Evolutionary conservation across 2,113 vertebrate species (phyloP).

Genomic region (Rhinolophus ferrumequinum): DNA sequence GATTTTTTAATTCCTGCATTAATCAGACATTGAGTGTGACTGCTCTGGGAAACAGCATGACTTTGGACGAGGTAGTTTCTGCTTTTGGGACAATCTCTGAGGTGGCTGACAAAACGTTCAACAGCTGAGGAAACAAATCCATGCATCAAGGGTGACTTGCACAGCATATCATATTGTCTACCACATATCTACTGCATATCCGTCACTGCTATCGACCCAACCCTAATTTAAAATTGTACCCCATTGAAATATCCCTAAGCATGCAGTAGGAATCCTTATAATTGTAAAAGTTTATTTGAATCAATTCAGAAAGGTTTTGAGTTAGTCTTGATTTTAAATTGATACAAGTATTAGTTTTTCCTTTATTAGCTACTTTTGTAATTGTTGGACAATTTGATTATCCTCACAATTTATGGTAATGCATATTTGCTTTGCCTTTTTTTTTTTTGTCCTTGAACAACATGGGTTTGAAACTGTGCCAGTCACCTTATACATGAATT

Average conservation of each 20-base stretch:
- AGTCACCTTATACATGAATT: neutral
- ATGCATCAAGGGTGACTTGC: neutral
- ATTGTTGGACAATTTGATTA: neutral
- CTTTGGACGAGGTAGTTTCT: neutral
- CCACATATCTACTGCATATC: neutral
- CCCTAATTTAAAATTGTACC: neutral
- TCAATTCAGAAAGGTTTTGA: neutral
- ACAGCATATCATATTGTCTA: neutral
- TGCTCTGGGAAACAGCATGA: neutral
- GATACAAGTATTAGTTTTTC: neutral
- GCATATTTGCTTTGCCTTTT: neutral
- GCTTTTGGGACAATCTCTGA: neutral
- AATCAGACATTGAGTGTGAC: neutral
- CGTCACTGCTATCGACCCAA: neutral
- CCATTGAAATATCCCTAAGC: neutral
- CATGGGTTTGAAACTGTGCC: neutral
- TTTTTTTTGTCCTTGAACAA: neutral
- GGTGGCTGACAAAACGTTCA: neutral
- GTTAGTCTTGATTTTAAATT: neutral
- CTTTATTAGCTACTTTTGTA: neutral
- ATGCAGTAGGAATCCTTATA: neutral
- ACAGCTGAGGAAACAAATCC: neutral
- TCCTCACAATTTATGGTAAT: neutral
- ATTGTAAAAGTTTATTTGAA: neutral
- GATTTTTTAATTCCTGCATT: neutral